Base-by-base conservation (phyloP, 2,113 vertebrate genomes). In the Eidolon helvum region DNA sequence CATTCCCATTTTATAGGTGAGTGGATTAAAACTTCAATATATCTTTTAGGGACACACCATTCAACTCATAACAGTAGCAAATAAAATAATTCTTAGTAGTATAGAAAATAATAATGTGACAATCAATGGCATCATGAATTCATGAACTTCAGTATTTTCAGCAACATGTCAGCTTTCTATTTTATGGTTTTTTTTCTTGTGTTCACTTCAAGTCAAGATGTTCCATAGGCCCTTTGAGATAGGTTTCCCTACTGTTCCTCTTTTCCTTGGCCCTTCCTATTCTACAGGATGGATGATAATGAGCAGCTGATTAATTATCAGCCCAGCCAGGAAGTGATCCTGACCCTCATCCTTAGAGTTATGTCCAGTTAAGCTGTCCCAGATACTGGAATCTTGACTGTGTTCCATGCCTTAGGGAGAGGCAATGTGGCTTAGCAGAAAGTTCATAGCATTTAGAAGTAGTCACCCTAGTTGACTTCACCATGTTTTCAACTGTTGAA, bases 291-390 rank as follows among this genome's bases (percentile, higher is more conserved):
- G 16, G 28, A 19, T 90, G 55, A 74, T 94, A 93, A 96, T 95
- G 85, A 95, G 87, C 89, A 95, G 55, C 86, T 69, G 38, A 88
- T 97, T 96, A 95, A 93, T 94, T 93, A 95, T 93, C 83, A 92
- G 57, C 45, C 50, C 84, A 55, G 69, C 3, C 11, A 75, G 48
- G 50, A 93, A 96, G 65, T 55, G 55, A 95, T 91, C 75, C 28
- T 3, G 33, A 18, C 40, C 65, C 63, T 65, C 35, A 63, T 90
- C 84, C 69, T 93, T 66, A 68, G 50, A 91, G 84, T 87, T 65
- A 65, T 22, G 69, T 5, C 5, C 21, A 0, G 14, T 92, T 91
- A 75, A 69, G 30, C 71, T 84, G 82, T 93, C 91, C 97, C 45
- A 90, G 92, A 94, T 89, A 53, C 86, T 68, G 35, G 80, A 92